Conservation (phyloP, 2,113 vertebrate species). For the Sturnus vulgaris region DNA sequence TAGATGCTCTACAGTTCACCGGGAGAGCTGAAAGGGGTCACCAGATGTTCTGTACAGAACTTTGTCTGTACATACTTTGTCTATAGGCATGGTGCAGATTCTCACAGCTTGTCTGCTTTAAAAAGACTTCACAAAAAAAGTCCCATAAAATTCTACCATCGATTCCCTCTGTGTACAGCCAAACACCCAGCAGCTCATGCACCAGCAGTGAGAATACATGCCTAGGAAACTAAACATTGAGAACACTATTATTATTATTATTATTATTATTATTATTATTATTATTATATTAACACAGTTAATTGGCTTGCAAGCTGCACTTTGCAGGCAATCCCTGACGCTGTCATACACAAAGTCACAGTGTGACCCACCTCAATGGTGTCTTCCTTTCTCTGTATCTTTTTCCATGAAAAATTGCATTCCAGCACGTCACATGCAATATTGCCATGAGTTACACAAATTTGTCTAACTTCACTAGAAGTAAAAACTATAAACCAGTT, state of each 20-base stretch:
- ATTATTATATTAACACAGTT: neutral
- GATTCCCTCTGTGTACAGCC: neutral
- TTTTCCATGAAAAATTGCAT: neutral
- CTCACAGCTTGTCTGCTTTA: neutral
- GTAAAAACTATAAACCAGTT: neutral
- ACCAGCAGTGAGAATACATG: accelerated
- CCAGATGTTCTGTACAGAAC: neutral
- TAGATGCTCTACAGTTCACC: neutral
- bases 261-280: too few relatives aligned
- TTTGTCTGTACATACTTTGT: neutral
- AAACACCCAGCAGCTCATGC: neutral
- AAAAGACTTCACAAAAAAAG: neutral
- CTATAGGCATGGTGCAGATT: neutral
- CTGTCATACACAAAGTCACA: neutral
- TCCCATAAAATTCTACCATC: neutral
- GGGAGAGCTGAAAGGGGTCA: neutral
- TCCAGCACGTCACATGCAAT: neutral
- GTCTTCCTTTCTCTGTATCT: neutral
- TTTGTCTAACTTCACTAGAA: neutral
- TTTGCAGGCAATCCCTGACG: neutral
- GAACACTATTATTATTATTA: neutral
- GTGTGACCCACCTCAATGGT: neutral
- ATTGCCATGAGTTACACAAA: neutral
- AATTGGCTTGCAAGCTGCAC: neutral
- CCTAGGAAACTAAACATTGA: neutral